These are phyloP conservation scores for Illadopsis cleaveri DNA, from an alignment of 2,113 vertebrate genomes.

Conservation along the genomic window DNA sequence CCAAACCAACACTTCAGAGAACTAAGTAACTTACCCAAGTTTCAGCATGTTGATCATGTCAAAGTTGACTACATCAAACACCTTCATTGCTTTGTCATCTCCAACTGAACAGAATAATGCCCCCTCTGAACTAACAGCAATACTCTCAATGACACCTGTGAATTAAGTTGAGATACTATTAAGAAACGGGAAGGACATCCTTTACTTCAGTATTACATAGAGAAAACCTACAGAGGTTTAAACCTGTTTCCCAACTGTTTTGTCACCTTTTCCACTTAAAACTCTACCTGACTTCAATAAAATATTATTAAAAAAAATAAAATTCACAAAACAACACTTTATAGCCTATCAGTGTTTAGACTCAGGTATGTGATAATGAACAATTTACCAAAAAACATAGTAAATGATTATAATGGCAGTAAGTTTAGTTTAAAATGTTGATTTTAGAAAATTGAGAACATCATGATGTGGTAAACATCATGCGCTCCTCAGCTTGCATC, in stretches of 20 bases:
- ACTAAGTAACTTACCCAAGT: slow-evolving; percentile 83
- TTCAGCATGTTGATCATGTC: slow-evolving; percentile 99
- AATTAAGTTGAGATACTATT: background rate
- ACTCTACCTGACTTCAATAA: background rate
- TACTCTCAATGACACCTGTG: slow-evolving; percentile 70
- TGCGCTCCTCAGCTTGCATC: background rate
- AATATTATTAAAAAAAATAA: too few species aligned
- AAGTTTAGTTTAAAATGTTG: background rate
- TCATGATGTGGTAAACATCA: background rate
- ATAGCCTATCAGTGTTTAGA: background rate
- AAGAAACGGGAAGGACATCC: background rate
- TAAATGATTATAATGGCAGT: background rate
- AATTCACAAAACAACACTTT: background rate
- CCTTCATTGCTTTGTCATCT: slow-evolving; percentile 98
- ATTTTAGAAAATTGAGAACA: background rate
- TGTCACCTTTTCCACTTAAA: background rate
- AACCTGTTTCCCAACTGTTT: background rate
- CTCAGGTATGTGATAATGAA: background rate
- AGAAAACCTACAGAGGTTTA: background rate
- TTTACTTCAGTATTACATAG: background rate
- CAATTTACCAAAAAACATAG: background rate
- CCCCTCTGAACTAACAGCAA: slow-evolving; percentile 91
- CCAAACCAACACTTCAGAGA: background rate
- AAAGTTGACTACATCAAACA: slow-evolving; percentile 98
- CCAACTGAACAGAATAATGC: slow-evolving; percentile 93